Evolutionary conservation across 2,888 invertebrate genomes (phyloP), one percentile per base, ranked within the genome.

Genomic region (Nomada goodeniana): DNA sequence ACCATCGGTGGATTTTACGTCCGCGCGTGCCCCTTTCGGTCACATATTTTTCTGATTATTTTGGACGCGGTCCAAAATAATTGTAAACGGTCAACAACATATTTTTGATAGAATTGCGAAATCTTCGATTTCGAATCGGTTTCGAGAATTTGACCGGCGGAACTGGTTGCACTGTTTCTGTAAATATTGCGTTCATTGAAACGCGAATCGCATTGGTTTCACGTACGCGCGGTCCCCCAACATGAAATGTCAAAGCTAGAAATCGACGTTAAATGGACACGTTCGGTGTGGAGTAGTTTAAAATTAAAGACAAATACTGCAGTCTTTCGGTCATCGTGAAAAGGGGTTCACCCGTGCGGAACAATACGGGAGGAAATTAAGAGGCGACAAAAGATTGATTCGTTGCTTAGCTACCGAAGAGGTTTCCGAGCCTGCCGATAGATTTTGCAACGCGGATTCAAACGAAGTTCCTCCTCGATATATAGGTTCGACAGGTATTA

Each of bases 401-500:
- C 47, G 11, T 47, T 47, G 47, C 47, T 36, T 7, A 7, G 7
- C 36, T 36, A 7, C 36, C 36, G 36, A 36, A 7, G 7, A 7
- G 36, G 1, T 18, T 52, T 18, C 52, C 52, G 52, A 7, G 52
- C 13, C n/a, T 2, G 15, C 10, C 15, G 7, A n/a, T 36, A 3
- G 36, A 42, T 63, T 63, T 53, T 15, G 26, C 15, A n/a, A 63
- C 29, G n/a, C 26, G 1, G 9, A 5, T 7, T 9, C 29, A 36
- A 50, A 20, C 73, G 13, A 74, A 67, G 73, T 15, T 70, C 3
- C 55, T 50, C 26, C 42, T 60, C 15, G 44, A 26, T 10, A 26
- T 10, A 0, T 50, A 36, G 42, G 50, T 55, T 61, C 36, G 67
- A 26, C 18, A 36, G n/a, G 44, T 68, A 80, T 76, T 71, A 76